A percentile compares a stretch with the other conserved stretches of the same genome.
These are phyloP conservation scores for Pantherophis alleghaniensis DNA, from an alignment of 2,797 vertebrate species.

Conservation along the genomic window DNA sequence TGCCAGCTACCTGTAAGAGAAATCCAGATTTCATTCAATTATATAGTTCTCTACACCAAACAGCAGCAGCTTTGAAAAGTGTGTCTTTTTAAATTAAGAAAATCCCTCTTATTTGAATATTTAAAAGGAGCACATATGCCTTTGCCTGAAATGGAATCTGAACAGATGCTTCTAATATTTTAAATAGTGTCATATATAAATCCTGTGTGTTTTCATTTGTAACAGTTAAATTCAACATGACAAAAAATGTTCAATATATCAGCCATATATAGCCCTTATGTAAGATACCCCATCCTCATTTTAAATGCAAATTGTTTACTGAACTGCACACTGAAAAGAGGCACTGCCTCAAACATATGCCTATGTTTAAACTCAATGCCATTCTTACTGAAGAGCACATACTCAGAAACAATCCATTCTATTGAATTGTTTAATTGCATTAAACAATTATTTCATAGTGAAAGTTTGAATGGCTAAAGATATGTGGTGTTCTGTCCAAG, in stretches of 20 bases:
- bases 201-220: neutral
- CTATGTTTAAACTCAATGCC: neutral
- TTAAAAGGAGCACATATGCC: neutral
- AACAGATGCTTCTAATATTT: neutral
- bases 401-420: neutral
- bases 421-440: neutral
- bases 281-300: neutral
- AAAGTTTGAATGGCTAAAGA: neutral
- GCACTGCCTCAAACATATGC: neutral
- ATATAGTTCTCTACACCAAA: neutral
- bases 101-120: neutral
- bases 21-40: constrained; percentile 10
- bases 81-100: neutral
- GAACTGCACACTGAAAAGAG: neutral
- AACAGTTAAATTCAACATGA: neutral
- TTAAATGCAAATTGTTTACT: neutral
- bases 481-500: neutral
- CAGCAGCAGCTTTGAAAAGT: neutral
- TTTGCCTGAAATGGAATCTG: neutral
- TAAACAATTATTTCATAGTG: neutral
- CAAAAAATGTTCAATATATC: neutral
- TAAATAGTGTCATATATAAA: neutral
- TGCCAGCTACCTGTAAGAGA: constrained; percentile 89
- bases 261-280: neutral
- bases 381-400: neutral